A percentile compares a stretch with the other conserved stretches of the same genome.
Conservation (phyloP, 2,888 invertebrate genomes). For the Leistus spinibarbis region DNA sequence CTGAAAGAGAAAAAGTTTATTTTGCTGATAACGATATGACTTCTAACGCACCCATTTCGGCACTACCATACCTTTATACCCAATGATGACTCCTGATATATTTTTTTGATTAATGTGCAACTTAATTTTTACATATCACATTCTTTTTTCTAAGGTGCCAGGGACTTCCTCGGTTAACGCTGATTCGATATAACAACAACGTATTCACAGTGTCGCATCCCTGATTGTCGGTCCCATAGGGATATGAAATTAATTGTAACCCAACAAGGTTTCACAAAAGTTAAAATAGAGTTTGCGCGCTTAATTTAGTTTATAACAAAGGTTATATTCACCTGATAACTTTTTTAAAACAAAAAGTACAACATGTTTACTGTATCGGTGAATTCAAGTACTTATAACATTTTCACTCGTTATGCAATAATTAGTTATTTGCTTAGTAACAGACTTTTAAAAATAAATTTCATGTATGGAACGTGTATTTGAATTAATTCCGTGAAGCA, state of each 20-base stretch:
- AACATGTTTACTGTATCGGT: not conserved
- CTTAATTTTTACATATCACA: not conserved
- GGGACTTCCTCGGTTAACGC: too few species aligned
- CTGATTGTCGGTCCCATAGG: too few species aligned
- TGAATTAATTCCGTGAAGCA: too few species aligned
- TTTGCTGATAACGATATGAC: constrained; percentile 17
- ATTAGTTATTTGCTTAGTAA: not conserved
- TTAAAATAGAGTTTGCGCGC: not conserved
- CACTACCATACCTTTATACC: not conserved
- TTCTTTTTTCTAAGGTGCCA: not conserved
- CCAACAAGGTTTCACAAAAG: not conserved
- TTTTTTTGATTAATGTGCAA: not conserved
- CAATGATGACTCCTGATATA: not conserved
- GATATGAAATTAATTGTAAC: not conserved
- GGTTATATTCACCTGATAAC: not conserved
- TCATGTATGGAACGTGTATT: not conserved
- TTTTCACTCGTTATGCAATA: not conserved
- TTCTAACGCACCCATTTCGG: not conserved
- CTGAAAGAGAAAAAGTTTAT: constrained; percentile 26
- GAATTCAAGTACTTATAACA: not conserved
- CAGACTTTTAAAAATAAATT: not conserved
- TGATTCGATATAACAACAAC: not conserved
- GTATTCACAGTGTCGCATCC: too few species aligned
- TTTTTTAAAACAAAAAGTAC: not conserved
- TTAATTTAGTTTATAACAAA: not conserved